These are phyloP conservation scores for Eulemur macaco DNA, from an alignment of 2,113 vertebrate species.

Conservation along the genomic window DNA sequence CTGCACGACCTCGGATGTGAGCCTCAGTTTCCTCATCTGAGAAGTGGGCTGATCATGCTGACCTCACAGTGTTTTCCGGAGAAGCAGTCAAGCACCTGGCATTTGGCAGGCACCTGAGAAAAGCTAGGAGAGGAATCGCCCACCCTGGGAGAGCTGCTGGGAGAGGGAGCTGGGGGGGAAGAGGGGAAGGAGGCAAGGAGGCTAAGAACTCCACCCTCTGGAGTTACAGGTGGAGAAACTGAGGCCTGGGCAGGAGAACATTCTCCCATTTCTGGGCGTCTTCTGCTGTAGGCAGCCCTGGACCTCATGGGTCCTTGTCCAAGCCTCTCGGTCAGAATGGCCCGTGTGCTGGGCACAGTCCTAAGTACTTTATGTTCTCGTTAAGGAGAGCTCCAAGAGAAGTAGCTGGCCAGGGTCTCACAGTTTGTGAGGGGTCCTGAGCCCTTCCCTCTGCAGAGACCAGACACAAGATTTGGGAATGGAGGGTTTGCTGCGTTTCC, in stretches of 20 bases:
- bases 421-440: neutral
- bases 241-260: neutral
- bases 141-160: too few relatives aligned
- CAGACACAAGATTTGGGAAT: neutral
- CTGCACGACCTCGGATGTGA: neutral
- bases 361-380: neutral
- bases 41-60: neutral
- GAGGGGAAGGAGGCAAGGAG: too few relatives aligned
- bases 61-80: neutral
- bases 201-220: neutral
- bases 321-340: neutral
- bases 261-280: neutral
- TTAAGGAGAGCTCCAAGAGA: neutral
- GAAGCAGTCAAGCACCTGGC: neutral
- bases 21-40: neutral
- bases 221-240: neutral
- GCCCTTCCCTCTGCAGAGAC: neutral
- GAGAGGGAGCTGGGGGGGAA: neutral
- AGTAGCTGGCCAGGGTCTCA: neutral
- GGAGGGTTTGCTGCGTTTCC: neutral
- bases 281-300: neutral
- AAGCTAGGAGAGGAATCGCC: neutral
- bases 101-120: neutral
- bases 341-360: fast-evolving
- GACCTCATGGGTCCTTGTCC: neutral